Evolutionary conservation across 2,113 vertebrate species (phyloP), one percentile per base, ranked within the genome.

Genomic region (Labrus mixtus): DNA sequence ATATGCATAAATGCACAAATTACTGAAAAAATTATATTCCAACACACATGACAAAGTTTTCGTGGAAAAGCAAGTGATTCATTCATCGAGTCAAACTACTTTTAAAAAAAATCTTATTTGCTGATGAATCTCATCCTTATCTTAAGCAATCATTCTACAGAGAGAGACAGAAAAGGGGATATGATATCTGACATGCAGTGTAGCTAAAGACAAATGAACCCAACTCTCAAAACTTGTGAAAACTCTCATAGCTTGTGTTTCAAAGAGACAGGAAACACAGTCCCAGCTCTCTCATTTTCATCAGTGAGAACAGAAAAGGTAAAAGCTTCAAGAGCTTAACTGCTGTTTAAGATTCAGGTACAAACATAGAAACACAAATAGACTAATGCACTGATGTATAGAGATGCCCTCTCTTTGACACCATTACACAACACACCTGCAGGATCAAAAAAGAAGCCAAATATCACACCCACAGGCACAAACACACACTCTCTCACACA

Each of bases 381-480:
- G 13, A 15, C 8, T 7, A 33, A 46, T 15, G 39, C 56, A 55
- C 37, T 22, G 56, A 13, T 45, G 66, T 36, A 25, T n/a, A 33
- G 17, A 53, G 46, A 9, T 53, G 45, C 12, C 33, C 54, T 58
- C 36, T 36, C 10, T 68, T 20, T 60, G 46, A 54, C n/a, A 25
- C 12, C 17, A n/a, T 53, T 53, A 29, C 45, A 50, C 50, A 60
- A 60, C 19, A 68, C 43, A 68, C 23, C 56, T 68, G 50, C 36
- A 60, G 54, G 16, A 48, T 75, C 43, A 43, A 59, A 33, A 41
- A 19, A 10, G 16, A 12, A 29, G 37, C 5, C 13, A 22, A 46
- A 22, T 29, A 43, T 55, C 50, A 54, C 17, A n/a, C 48, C 48
- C 48, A 51, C 48, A n/a, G 48, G 48, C 19, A 19, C 46, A 19